These are phyloP conservation scores for Zaprionus ghesquierei DNA, from an alignment of 1,140 invertebrate genomes.

Conservation along the genomic window DNA sequence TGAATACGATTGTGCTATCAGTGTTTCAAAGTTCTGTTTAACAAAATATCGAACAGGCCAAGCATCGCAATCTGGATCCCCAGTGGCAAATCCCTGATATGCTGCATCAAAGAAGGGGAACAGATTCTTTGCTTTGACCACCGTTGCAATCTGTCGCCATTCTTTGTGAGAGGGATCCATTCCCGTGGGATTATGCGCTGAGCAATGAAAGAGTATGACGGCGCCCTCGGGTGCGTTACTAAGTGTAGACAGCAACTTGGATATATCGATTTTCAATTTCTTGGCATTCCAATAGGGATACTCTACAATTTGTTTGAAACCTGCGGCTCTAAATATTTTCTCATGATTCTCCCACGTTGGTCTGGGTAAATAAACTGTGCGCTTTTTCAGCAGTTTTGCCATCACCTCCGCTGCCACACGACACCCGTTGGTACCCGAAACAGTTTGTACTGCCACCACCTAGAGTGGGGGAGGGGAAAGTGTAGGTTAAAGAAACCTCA, in stretches of 20 bases:
- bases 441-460: conserved; percentile 86
- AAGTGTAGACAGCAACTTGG: conserved; percentile 69
- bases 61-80: conserved; percentile 94
- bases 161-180: conserved; percentile 95
- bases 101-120: conserved; percentile 99
- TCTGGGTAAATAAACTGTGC: conserved; percentile 92
- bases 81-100: conserved; percentile 97
- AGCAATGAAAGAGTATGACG: conserved; percentile 96
- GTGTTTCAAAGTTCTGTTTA: conserved; percentile 94
- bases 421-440: conserved; percentile 97
- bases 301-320: conserved; percentile 90
- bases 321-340: conserved; percentile 94
- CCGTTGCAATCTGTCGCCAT: conserved; percentile 90
- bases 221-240: conserved; percentile 95
- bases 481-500: too few species aligned
- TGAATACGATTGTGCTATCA: conserved; percentile 96
- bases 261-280: conserved; percentile 96
- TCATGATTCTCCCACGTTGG: conserved; percentile 99
- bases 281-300: conserved; percentile 97
- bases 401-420: conserved; percentile 95
- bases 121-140: conserved; percentile 92
- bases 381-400: conserved; percentile 89
- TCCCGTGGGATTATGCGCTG: conserved; percentile 99
- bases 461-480: too few species aligned
- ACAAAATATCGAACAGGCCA: conserved; percentile 94